Base-by-base conservation (phyloP, 1,140 invertebrate genomes). In the Euura saliciscinereae region DNA sequence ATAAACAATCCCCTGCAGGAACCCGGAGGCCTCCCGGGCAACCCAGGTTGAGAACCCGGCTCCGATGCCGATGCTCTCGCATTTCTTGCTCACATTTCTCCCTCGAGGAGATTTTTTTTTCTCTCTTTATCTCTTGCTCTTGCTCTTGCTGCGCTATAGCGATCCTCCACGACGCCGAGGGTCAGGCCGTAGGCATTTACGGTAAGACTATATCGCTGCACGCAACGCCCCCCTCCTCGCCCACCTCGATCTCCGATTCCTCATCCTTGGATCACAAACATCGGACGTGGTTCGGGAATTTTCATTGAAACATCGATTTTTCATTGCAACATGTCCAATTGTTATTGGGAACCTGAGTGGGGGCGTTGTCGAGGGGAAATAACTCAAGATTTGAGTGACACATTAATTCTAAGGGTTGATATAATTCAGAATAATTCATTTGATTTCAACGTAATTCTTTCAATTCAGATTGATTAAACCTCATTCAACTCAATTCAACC, bases 1-100 rank as follows among this genome's bases (percentile, higher is more conserved):
- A 79, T 79, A 80, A 80, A 80, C 79, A 80, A 80, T 80, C 72
- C 75, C 65, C 6, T 73, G 78, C 79, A 78, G 78, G 79, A 79
- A 77, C 75, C 77, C 73, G 75, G 77, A 75, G 76, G 77, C 78
- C 76, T 28, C 28, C 28, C 28, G 28, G 10, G 45, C 65, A 71
- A 65, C 44, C 70, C 65, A 46, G 43, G 66, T 42, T 43, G 51
- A 44, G 59, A 65, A 45, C 69, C 13, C 51, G 44, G 64, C 51
- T 43, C 11, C 3, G 45, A 45, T 2, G 66, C 44, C 13, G 66
- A 67, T 28, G 28, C 28, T 28, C 28, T 28, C 28, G 28, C 44
- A 72, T 66, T n/a, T 66, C 65, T 8, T 44, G 43, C n/a, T 13
- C 65, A 59, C 43, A 45, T 72, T 65, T 45, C 59, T 13, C 68